These are phyloP conservation scores for Agrilus cyanescens DNA, from an alignment of 2,888 invertebrate species.

Conservation along the genomic window DNA sequence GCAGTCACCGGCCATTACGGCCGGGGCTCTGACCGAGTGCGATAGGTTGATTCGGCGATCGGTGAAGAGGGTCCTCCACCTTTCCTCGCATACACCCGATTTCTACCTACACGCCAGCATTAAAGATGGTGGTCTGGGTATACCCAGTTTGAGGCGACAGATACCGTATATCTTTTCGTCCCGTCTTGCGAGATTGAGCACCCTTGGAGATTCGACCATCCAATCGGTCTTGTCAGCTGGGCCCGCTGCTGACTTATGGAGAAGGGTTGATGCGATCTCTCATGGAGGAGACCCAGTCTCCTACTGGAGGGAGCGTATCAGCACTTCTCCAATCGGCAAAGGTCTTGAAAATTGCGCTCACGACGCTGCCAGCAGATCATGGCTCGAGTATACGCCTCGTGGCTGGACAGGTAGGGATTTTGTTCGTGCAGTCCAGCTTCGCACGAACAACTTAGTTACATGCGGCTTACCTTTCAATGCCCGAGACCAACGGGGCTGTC, in stretches of 20 bases:
- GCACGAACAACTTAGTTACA: slow-evolving; percentile 10
- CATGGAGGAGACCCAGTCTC: background rate
- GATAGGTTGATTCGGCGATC: slow-evolving; percentile 23
- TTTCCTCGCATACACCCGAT: slow-evolving; percentile 19
- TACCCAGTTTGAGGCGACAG: slow-evolving; percentile 13
- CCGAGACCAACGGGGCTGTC: slow-evolving; percentile 3
- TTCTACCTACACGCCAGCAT: slow-evolving; percentile 9
- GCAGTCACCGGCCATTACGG: slow-evolving; percentile 20
- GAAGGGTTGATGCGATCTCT: slow-evolving; percentile 1
- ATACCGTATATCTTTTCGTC: slow-evolving; percentile 12
- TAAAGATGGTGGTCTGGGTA: slow-evolving; percentile 20
- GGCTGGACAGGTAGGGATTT: slow-evolving; percentile 12
- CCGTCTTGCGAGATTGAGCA: too few species aligned
- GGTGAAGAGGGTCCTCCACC: slow-evolving; percentile 21
- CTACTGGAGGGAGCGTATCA: slow-evolving; percentile 4
- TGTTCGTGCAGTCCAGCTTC: slow-evolving; percentile 10
- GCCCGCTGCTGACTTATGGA: background rate
- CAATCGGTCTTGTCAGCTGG: background rate
- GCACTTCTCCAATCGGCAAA: background rate
- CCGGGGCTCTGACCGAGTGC: slow-evolving; percentile 16
- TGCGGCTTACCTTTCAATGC: slow-evolving; percentile 10
- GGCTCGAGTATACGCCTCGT: slow-evolving; percentile 8
- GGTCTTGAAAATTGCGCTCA: slow-evolving; percentile 10
- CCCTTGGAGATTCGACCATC: background rate
- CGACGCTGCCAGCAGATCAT: slow-evolving; percentile 13